phyloP scores from a whole-genome alignment of 23 tunicate genomes.

The Corella eumyota region DNA sequence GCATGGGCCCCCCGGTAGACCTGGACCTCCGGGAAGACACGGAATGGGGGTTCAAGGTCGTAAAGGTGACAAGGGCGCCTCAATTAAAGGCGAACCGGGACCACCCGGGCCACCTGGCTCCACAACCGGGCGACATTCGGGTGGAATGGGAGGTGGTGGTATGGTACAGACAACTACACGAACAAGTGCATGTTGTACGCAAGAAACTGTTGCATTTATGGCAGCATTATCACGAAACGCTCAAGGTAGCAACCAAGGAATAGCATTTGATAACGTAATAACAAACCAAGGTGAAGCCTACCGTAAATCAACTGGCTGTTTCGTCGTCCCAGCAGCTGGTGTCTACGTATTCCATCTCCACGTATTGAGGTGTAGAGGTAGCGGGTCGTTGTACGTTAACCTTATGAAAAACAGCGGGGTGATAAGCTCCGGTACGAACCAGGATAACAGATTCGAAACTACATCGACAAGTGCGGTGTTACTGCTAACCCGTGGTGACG shows the following conservation, averaged over 20 bases:
- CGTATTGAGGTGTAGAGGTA: conserved; percentile 71
- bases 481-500: conserved; percentile 65
- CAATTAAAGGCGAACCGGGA: conserved; percentile 52
- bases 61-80: conserved; percentile 34
- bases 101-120: conserved; percentile 63
- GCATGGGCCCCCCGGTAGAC: conserved; percentile 21
- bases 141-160: conserved; percentile 13
- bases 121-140: not conserved
- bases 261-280: conserved; percentile 79
- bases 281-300: conserved; percentile 78
- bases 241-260: conserved; percentile 56
- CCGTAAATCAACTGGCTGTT: conserved; percentile 65
- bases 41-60: conserved; percentile 36
- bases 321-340: conserved; percentile 89
- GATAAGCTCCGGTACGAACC: conserved; percentile 81
- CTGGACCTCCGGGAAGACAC: conserved; percentile 15
- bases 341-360: conserved; percentile 82
- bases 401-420: conserved; percentile 76
- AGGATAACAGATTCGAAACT: conserved; percentile 85
- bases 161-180: conserved; percentile 12
- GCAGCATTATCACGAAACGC: conserved; percentile 70
- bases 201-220: conserved; percentile 85
- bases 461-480: conserved; percentile 80
- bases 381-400: conserved; percentile 65
- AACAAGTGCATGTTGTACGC: conserved; percentile 23